Percentiles rank a stretch among this genome's conserved stretches.
Evolutionary conservation across 2,113 vertebrate species (phyloP).

Genomic region (Asarcornis scutulata): DNA sequence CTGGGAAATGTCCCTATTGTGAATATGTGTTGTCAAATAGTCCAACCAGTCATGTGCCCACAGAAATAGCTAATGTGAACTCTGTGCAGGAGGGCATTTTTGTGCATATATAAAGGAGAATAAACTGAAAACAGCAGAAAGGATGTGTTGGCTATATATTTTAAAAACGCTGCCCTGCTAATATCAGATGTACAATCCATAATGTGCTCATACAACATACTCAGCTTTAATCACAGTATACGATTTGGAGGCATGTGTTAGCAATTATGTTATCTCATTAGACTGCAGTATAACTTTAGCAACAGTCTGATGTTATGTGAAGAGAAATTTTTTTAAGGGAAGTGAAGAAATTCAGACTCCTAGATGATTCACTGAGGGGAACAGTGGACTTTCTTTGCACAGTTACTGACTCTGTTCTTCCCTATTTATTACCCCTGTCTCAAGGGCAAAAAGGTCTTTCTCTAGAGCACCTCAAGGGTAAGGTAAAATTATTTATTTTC

Average conservation of each 20-base stretch:
- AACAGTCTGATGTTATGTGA: not conserved
- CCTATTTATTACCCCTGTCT: not conserved
- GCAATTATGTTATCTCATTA: not conserved
- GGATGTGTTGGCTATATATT: not conserved
- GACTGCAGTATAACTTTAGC: not conserved
- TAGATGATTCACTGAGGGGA: not conserved
- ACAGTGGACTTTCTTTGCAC: not conserved
- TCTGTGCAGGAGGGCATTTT: not conserved
- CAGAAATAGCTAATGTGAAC: not conserved
- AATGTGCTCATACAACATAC: not conserved
- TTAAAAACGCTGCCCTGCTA: not conserved
- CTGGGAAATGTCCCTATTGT: slow-evolving; percentile 20
- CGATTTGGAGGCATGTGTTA: not conserved
- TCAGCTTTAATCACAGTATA: not conserved
- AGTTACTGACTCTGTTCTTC: not conserved
- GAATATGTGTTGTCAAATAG: slow-evolving; percentile 24
- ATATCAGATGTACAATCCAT: not conserved
- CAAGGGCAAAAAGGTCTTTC: not conserved
- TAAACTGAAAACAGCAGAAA: slow-evolving; percentile 4
- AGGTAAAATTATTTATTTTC: not conserved
- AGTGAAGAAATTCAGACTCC: not conserved
- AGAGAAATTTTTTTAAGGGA: not conserved
- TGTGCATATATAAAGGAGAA: not conserved
- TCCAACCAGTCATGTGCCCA: not conserved
- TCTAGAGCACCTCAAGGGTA: not conserved